Evolutionary conservation across 2,797 vertebrate genomes (phyloP).

Genomic region (Megaceryle alcyon): DNA sequence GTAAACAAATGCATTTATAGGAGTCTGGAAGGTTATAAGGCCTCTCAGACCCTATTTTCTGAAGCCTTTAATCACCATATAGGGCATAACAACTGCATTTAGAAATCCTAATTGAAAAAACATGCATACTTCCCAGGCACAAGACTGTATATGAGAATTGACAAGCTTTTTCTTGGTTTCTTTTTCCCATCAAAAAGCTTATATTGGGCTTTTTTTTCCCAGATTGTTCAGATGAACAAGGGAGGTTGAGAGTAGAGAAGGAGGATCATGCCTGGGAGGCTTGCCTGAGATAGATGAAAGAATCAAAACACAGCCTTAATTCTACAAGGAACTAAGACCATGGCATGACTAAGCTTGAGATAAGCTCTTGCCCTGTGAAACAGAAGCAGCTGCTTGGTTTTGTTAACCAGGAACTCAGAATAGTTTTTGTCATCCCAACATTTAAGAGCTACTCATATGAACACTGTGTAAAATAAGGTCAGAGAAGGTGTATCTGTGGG

Average conservation of each 20-base stretch:
- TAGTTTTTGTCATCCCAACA: neutral
- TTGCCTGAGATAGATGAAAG: neutral
- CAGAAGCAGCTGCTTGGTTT: neutral
- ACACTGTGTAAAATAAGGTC: neutral
- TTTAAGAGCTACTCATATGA: neutral
- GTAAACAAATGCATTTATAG: neutral
- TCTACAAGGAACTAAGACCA: neutral
- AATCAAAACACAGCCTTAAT: conserved; percentile 3
- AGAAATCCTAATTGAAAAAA: neutral
- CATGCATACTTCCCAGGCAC: neutral
- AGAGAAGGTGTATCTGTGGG: neutral
- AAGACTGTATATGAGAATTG: neutral
- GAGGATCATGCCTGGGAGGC: neutral
- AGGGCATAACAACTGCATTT: neutral
- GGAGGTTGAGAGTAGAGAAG: neutral
- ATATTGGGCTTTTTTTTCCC: neutral
- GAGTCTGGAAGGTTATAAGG: neutral
- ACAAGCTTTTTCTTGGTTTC: neutral
- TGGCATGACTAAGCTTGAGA: neutral
- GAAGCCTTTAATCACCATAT: neutral
- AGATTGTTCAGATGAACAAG: neutral
- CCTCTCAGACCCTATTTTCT: neutral
- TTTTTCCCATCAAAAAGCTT: neutral
- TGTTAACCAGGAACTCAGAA: neutral
- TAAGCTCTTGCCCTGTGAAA: neutral